A percentile compares a stretch with the other conserved stretches of the same genome.
These are phyloP conservation scores for Drosophila melanosoma DNA, from an alignment of 2,888 invertebrate genomes.

Conservation along the genomic window DNA sequence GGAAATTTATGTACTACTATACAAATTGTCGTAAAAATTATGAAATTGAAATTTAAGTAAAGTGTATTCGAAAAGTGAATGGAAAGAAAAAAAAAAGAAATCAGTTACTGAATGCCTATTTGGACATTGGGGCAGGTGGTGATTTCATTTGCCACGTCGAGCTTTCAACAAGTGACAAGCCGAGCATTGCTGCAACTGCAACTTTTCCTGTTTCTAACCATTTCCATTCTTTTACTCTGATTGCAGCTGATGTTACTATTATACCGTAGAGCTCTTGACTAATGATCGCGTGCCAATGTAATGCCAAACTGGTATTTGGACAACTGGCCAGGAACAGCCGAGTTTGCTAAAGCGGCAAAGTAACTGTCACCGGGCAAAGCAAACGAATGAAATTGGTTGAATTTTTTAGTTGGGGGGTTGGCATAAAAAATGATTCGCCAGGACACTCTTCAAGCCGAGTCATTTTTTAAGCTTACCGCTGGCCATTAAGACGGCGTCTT, in stretches of 20 bases:
- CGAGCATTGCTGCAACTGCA: conserved; percentile 2
- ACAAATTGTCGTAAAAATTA: not conserved
- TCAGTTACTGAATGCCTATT: not conserved
- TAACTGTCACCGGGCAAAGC: conserved; percentile 42
- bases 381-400: conserved; percentile 66
- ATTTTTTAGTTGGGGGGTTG: conserved; percentile 26
- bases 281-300: conserved; percentile 80
- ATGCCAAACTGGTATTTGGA: conserved; percentile 57
- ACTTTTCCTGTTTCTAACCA: not conserved
- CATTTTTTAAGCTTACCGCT: conserved; percentile 64
- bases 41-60: not conserved
- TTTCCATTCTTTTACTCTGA: not conserved
- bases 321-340: conserved; percentile 42
- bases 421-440: conserved; percentile 46
- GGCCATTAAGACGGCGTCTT: conserved; percentile 52
- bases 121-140: conserved; percentile 29
- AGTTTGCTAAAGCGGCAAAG: conserved; percentile 24
- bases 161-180: conserved; percentile 65
- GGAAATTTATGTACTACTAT: not conserved
- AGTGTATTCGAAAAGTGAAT: not conserved
- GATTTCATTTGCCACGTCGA: conserved; percentile 46
- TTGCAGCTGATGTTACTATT: conserved; percentile 30
- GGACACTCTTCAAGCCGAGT: conserved; percentile 23
- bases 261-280: conserved; percentile 57
- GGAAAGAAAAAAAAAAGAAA: not conserved